Evolutionary conservation across 2,888 invertebrate species (phyloP).

Genomic region (Gymnocheta viridis): DNA sequence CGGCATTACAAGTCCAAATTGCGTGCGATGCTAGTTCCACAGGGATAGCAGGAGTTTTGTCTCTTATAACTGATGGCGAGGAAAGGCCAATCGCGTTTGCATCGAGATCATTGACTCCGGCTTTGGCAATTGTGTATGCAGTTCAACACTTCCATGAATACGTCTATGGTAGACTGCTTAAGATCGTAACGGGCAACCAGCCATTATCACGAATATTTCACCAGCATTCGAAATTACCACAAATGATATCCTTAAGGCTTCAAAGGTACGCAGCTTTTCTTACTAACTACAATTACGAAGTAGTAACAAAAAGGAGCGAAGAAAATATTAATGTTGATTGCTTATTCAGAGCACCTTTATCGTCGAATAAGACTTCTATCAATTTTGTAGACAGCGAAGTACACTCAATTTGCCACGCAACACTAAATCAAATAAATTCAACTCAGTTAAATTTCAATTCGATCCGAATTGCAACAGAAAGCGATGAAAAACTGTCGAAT

Average conservation of each 20-base stretch:
- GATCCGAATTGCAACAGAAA: conserved; percentile 49
- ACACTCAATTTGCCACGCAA: too few species aligned
- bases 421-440: conserved; percentile 2
- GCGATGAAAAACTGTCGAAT: conserved; percentile 40
- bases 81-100: too few species aligned
- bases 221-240: neutral
- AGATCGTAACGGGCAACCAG: conserved; percentile 58
- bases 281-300: conserved; percentile 27
- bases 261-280: neutral
- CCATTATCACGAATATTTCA: neutral
- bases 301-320: conserved; percentile 38
- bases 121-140: conserved; percentile 44
- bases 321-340: neutral
- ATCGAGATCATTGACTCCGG: neutral
- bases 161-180: conserved; percentile 46
- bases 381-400: too few species aligned
- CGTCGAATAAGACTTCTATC: too few species aligned
- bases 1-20: too few species aligned
- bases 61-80: too few species aligned
- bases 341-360: neutral
- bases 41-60: too few species aligned
- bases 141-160: conserved; percentile 50
- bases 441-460: neutral
- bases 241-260: neutral
- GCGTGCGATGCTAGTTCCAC: too few species aligned